These are phyloP conservation scores for Lepidothrix coronata DNA, from an alignment of 2,113 vertebrate species.

Conservation along the genomic window DNA sequence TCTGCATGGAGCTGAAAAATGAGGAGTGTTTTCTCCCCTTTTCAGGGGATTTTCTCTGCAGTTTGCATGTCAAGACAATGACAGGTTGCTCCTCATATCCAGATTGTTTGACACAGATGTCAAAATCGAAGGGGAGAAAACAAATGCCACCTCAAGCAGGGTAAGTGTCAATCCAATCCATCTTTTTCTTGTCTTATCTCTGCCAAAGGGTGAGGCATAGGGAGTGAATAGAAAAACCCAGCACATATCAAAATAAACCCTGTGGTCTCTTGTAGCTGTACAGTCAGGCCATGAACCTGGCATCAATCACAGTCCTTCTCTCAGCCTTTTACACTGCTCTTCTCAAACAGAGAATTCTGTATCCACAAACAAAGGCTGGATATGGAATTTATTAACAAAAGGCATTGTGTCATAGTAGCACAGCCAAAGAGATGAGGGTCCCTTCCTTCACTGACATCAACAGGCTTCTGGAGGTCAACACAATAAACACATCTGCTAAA, in stretches of 20 bases:
- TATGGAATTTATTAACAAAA: background rate
- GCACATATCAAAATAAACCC: background rate
- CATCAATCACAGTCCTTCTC: background rate
- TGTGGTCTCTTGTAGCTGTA: background rate
- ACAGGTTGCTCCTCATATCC: background rate
- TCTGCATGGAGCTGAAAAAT: background rate
- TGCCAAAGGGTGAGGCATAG: background rate
- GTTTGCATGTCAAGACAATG: background rate
- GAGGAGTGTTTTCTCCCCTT: background rate
- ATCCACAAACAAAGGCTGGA: background rate
- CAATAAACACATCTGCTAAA: background rate
- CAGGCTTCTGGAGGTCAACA: background rate
- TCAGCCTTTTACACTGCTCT: background rate
- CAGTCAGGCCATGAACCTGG: background rate
- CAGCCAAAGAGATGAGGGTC: background rate
- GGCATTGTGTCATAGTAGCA: background rate
- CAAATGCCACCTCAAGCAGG: background rate
- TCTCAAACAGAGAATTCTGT: background rate
- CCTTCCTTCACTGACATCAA: background rate
- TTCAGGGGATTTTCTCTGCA: background rate
- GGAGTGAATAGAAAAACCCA: background rate
- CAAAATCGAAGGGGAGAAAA: background rate
- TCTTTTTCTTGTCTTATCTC: background rate
- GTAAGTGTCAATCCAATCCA: background rate
- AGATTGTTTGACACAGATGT: background rate